Evolutionary conservation across 1,140 invertebrate genomes (phyloP).

Genomic region (Drosophila gunungcola): DNA sequence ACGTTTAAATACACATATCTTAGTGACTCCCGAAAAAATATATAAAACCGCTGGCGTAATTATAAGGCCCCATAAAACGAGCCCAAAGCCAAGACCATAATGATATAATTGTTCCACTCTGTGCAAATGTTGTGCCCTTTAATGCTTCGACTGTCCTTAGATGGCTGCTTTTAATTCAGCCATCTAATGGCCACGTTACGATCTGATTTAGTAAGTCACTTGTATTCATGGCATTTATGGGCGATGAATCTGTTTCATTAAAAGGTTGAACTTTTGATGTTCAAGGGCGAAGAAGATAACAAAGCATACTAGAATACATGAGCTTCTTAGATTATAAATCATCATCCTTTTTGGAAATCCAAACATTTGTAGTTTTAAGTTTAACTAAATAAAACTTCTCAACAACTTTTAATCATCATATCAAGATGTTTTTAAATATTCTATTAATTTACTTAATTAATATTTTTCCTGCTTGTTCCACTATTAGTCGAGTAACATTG

Average conservation of each 20-base stretch:
- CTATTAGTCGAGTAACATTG: background rate
- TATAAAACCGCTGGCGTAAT: slow-evolving; percentile 9
- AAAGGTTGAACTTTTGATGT: background rate
- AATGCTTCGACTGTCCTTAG: slow-evolving; percentile 35
- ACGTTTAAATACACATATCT: background rate
- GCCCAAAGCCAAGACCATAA: slow-evolving; percentile 8
- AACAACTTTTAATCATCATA: no score
- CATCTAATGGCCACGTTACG: slow-evolving; percentile 17
- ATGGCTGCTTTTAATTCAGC: slow-evolving; percentile 14
- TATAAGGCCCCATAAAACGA: slow-evolving; percentile 6
- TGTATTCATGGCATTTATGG: slow-evolving; percentile 27
- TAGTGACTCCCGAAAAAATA: slow-evolving; percentile 15
- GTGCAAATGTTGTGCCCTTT: slow-evolving; percentile 46
- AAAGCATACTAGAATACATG: no score
- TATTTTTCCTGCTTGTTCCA: background rate
- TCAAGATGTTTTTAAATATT: no score
- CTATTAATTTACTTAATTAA: no score
- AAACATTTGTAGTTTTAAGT: no score
- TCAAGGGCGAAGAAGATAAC: background rate
- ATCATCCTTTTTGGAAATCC: no score
- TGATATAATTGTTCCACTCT: slow-evolving; percentile 42
- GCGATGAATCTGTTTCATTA: slow-evolving; percentile 29
- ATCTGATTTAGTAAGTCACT: slow-evolving; percentile 24
- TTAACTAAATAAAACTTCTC: no score
- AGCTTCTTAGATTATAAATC: no score